Percentiles rank a stretch among this genome's conserved stretches.
phyloP scores from a whole-genome alignment of 1,140 invertebrate genomes.

The Caerostris extrusa region DNA sequence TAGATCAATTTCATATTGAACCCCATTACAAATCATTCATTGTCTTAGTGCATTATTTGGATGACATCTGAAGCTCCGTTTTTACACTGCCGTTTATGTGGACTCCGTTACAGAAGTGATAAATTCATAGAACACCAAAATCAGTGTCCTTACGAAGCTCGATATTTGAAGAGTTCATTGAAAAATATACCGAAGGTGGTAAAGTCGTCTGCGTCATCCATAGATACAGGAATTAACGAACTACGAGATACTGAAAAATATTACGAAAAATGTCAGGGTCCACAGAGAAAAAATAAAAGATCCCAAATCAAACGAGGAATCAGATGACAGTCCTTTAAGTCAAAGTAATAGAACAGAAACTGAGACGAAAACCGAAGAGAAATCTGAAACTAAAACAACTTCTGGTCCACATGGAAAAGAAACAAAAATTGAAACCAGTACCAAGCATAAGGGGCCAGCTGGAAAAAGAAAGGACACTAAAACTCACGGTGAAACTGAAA shows the following conservation, averaged over 20 bases:
- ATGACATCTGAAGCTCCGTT: not conserved
- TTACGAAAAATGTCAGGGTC: not conserved
- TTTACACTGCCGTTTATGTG: slow-evolving; percentile 1
- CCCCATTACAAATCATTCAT: too few relatives aligned
- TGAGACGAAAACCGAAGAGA: too few relatives aligned
- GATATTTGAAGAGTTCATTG: not conserved
- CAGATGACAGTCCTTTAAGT: not conserved
- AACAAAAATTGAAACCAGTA: not conserved
- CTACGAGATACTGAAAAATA: not conserved
- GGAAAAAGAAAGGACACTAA: not conserved
- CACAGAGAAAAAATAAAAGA: not conserved
- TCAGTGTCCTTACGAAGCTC: not conserved
- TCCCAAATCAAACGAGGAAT: not conserved
- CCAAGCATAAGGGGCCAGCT: not conserved
- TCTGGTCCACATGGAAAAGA: too few relatives aligned
- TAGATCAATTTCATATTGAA: too few relatives aligned
- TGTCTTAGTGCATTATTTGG: not conserved
- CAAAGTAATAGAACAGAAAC: not conserved
- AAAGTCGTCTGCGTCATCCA: not conserved
- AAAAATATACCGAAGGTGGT: not conserved
- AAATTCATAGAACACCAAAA: not conserved
- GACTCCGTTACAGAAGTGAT: slow-evolving; percentile 23
- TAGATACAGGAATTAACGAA: not conserved
- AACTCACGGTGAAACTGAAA: not conserved
- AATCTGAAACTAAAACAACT: not conserved